Conservation (phyloP, 2,888 invertebrate species). For the Epinotia ramella region DNA sequence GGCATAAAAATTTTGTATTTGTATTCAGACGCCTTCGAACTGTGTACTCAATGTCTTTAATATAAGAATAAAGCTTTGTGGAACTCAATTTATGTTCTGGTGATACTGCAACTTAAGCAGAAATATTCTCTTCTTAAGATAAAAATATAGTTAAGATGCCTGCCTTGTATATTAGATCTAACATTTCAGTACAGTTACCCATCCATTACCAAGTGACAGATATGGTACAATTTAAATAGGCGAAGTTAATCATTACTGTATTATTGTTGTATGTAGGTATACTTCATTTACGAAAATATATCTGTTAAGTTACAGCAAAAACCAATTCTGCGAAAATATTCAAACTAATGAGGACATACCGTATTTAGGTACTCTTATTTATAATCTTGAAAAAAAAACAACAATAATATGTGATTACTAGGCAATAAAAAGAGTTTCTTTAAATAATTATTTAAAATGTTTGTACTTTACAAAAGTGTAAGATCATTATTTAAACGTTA, state of each 20-base stretch:
- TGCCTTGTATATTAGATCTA: background rate
- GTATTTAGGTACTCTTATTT: background rate
- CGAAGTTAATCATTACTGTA: background rate
- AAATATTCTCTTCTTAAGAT: background rate
- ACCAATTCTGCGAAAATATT: conserved; percentile 38
- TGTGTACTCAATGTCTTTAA: conserved; percentile 20
- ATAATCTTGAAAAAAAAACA: background rate
- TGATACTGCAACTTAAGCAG: background rate
- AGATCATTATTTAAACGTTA: conserved; percentile 6
- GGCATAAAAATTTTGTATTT: background rate
- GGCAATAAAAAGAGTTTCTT: background rate
- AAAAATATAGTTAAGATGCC: too few species aligned
- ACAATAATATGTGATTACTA: background rate
- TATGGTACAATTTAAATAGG: background rate
- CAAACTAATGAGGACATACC: background rate
- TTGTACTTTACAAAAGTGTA: conserved; percentile 5
- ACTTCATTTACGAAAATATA: background rate
- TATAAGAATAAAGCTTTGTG: conserved; percentile 41
- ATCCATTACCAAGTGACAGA: background rate
- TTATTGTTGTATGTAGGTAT: background rate
- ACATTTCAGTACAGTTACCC: background rate
- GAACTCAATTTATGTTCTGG: conserved; percentile 11
- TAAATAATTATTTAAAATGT: background rate
- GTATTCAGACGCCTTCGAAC: background rate
- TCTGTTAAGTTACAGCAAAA: background rate